These are phyloP conservation scores for Hydrocynus forskahlii DNA, from an alignment of 2,797 vertebrate species.

Conservation along the genomic window DNA sequence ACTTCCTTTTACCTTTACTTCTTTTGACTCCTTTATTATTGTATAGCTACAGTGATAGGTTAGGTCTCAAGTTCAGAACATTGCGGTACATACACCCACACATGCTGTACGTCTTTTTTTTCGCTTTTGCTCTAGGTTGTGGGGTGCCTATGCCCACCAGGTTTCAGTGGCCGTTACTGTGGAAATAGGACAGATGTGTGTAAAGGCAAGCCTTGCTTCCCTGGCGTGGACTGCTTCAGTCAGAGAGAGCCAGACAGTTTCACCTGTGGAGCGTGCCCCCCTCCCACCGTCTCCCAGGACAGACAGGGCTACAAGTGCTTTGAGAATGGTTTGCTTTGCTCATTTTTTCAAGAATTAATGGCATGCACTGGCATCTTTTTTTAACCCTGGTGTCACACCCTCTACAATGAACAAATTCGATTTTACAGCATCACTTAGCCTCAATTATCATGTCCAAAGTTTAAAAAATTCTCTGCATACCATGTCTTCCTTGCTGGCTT, in stretches of 20 bases:
- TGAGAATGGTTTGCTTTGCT: conserved; percentile 72
- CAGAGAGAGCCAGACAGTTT: conserved; percentile 61
- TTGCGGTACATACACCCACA: background rate
- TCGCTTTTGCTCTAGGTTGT: conserved; percentile 70
- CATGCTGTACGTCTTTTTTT: background rate
- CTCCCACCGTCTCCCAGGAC: conserved; percentile 63
- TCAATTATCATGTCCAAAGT: too few species aligned
- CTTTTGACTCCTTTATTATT: background rate
- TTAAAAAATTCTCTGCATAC: background rate
- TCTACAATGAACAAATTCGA: too few species aligned
- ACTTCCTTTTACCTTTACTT: too few species aligned
- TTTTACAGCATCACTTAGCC: too few species aligned
- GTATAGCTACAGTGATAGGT: background rate
- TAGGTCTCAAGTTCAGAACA: background rate
- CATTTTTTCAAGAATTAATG: background rate
- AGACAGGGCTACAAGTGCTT: conserved; percentile 84
- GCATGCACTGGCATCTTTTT: background rate
- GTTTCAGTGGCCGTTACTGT: conserved; percentile 80
- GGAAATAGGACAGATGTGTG: conserved; percentile 70
- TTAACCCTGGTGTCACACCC: too few species aligned
- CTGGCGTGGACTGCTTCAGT: conserved; percentile 71
- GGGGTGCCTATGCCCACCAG: conserved; percentile 77
- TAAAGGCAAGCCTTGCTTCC: conserved; percentile 78
- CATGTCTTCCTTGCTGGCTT: background rate
- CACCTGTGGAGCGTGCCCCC: conserved; percentile 77